Conservation (phyloP, 2,113 vertebrate genomes). For the Elephas maximus region DNA sequence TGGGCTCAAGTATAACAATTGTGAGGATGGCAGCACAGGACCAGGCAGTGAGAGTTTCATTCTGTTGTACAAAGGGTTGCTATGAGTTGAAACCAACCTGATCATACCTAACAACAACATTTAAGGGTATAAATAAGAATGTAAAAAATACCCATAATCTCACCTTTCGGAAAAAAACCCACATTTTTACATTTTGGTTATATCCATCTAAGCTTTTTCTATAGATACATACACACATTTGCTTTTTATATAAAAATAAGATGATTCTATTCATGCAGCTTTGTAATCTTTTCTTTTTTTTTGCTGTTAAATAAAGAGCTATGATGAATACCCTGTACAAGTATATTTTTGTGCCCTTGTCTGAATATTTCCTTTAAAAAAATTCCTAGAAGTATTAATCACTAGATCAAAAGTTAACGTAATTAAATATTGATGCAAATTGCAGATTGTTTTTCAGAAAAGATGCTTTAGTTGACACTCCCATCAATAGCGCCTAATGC, state of each 20-base stretch:
- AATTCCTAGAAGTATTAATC: neutral
- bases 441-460: neutral
- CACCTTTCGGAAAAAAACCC: neutral
- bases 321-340: neutral
- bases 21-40: too few relatives aligned
- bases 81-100: too few relatives aligned
- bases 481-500: neutral
- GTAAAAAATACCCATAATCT: neutral
- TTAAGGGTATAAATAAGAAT: neutral
- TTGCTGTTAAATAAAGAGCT: neutral
- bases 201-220: neutral
- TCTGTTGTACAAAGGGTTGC: too few relatives aligned
- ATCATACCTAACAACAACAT: too few relatives aligned
- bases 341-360: neutral
- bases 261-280: neutral
- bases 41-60: too few relatives aligned
- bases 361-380: neutral
- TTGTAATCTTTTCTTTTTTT: neutral
- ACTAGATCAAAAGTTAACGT: neutral
- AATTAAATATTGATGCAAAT: neutral
- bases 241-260: neutral
- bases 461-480: neutral
- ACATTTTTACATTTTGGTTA: neutral
- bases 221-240: neutral
- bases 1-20: too few relatives aligned